Evolutionary conservation across 2,888 invertebrate species (phyloP).

Genomic region (Cyaniris semiargus): DNA sequence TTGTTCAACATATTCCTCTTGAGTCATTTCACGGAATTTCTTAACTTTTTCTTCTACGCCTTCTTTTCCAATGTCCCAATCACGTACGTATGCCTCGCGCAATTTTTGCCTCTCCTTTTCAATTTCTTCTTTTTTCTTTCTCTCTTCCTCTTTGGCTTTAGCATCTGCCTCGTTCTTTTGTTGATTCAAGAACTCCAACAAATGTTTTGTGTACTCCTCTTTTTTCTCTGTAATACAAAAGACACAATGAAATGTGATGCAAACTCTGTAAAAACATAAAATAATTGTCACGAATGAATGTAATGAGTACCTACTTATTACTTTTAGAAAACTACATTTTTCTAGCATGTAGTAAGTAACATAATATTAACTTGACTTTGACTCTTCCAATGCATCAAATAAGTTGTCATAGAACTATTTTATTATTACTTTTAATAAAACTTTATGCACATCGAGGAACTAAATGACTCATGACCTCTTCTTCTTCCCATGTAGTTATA

Average conservation of each 20-base stretch:
- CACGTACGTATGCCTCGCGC: slow-evolving; percentile 81
- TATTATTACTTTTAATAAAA: too few relatives aligned
- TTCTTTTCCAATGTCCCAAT: slow-evolving; percentile 88
- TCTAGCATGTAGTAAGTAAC: neutral
- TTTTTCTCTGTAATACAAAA: slow-evolving; percentile 57
- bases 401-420: too few relatives aligned
- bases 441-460: too few relatives aligned
- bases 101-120: slow-evolving; percentile 74
- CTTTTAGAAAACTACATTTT: neutral
- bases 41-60: slow-evolving; percentile 74
- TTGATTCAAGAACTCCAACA: slow-evolving; percentile 69
- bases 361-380: too few relatives aligned
- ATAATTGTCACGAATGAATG: neutral
- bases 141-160: slow-evolving; percentile 67
- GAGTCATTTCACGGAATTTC: slow-evolving; percentile 82
- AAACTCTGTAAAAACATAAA: neutral
- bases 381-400: too few relatives aligned
- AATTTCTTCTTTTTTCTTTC: slow-evolving; percentile 62
- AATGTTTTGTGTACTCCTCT: slow-evolving; percentile 65
- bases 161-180: slow-evolving; percentile 74
- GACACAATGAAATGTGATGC: neutral
- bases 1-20: slow-evolving; percentile 89
- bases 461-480: too few relatives aligned
- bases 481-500: too few relatives aligned
- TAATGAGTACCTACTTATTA: neutral